Percentiles rank a stretch among this genome's conserved stretches.
phyloP scores from a whole-genome alignment of 1,140 invertebrate species.

The Drosophila sechellia region DNA sequence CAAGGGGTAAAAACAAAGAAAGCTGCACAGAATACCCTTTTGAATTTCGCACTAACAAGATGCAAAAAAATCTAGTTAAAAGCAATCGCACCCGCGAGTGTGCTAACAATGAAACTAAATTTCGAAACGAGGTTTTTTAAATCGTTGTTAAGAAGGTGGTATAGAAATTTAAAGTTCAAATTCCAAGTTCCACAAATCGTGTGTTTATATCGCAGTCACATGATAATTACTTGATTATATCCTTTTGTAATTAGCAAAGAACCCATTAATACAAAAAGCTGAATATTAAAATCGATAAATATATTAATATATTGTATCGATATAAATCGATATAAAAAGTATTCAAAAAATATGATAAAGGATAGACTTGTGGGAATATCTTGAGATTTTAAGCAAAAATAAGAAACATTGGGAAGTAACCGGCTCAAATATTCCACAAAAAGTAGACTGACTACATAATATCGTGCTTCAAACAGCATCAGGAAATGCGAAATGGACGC shows the following conservation, averaged over 20 bases:
- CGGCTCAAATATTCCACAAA: background rate
- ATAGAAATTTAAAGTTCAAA: too few relatives aligned
- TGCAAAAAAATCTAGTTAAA: slow-evolving; percentile 24
- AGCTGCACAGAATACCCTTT: background rate
- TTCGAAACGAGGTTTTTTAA: background rate
- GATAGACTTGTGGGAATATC: too few relatives aligned
- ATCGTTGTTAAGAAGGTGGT: background rate
- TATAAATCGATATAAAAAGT: too few relatives aligned
- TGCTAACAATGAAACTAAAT: slow-evolving; percentile 24
- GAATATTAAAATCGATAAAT: too few relatives aligned
- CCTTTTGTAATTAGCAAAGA: too few relatives aligned
- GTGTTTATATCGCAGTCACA: too few relatives aligned
- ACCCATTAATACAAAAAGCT: too few relatives aligned
- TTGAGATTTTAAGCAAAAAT: background rate
- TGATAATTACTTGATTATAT: too few relatives aligned
- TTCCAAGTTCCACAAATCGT: too few relatives aligned
- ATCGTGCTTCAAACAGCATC: background rate
- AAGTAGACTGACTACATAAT: background rate
- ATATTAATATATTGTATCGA: too few relatives aligned
- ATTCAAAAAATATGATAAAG: too few relatives aligned
- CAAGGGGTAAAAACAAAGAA: background rate
- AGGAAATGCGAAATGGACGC: slow-evolving; percentile 33
- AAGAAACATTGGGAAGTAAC: background rate
- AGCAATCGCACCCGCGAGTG: slow-evolving; percentile 20
- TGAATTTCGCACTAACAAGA: slow-evolving; percentile 23